A percentile compares a stretch with the other conserved stretches of the same genome.
These are phyloP conservation scores for Actinopyga echinites DNA, from an alignment of 53 echinoderm and acorn worm genomes.

Conservation along the genomic window DNA sequence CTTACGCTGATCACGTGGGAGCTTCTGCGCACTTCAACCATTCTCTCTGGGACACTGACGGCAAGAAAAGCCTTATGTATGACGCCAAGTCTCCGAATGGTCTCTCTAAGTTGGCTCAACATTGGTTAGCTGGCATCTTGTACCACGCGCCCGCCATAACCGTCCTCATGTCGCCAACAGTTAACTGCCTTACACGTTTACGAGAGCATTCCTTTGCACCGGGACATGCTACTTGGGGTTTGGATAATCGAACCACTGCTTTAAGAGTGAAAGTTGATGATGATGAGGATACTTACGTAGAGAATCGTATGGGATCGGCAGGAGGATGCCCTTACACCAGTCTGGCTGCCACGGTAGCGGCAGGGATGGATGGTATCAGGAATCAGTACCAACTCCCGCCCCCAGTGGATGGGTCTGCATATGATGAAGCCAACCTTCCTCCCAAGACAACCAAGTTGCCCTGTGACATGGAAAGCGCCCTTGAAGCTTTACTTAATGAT, in stretches of 20 bases:
- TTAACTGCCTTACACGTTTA: conserved; percentile 58
- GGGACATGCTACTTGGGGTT: conserved; percentile 61
- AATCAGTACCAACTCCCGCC: conserved; percentile 45
- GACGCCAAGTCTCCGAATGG: conserved; percentile 39
- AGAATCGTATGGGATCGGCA: conserved; percentile 62
- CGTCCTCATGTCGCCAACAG: conserved; percentile 56
- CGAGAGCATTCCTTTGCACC: conserved; percentile 50
- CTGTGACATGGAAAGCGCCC: conserved; percentile 49
- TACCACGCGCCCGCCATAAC: conserved; percentile 63
- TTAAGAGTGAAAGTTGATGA: conserved; percentile 57
- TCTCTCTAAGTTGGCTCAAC: conserved; percentile 47
- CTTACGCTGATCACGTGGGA: conserved; percentile 47
- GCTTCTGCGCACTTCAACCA: conserved; percentile 64
- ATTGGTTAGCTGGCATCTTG: conserved; percentile 69
- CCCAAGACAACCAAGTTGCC: conserved; percentile 40
- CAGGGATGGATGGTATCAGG: conserved; percentile 64
- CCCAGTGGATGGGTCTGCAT: conserved; percentile 13
- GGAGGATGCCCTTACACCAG: conserved; percentile 62
- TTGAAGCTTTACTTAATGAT: conserved; percentile 42
- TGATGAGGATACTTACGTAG: conserved; percentile 58
- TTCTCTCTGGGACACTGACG: conserved; percentile 65
- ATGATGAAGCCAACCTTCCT: conserved; percentile 32
- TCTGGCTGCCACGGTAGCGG: conserved; percentile 63
- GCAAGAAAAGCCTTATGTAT: conserved; percentile 48
- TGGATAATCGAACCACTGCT: conserved; percentile 61